phyloP scores from a whole-genome alignment of 2,797 vertebrate species.

The Cuculus canorus region DNA sequence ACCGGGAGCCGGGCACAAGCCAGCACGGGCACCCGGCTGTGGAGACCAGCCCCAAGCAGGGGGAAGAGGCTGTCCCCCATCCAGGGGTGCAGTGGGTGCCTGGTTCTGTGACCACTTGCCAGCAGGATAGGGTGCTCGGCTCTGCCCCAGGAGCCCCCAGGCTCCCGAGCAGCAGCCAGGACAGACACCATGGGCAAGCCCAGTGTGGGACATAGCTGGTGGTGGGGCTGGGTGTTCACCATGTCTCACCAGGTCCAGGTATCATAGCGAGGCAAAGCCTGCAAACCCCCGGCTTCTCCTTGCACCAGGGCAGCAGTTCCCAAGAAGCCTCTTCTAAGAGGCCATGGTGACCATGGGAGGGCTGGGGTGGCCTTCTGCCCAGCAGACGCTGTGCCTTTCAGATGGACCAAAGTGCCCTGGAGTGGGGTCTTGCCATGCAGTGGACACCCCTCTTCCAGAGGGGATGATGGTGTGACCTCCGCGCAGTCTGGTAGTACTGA shows the following conservation, averaged over 20 bases:
- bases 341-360: too few relatives aligned
- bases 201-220: rapidly evolving
- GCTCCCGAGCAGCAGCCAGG: neutral
- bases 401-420: neutral
- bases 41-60: too few relatives aligned
- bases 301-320: rapidly evolving
- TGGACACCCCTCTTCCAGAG: neutral
- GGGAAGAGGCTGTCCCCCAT: neutral
- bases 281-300: neutral
- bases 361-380: too few relatives aligned
- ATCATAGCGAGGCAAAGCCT: neutral
- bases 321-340: neutral
- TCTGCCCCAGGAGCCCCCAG: neutral
- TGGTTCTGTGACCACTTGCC: rapidly evolving
- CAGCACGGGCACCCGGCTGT: rapidly evolving
- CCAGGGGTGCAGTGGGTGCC: neutral
- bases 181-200: neutral
- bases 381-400: rapidly evolving
- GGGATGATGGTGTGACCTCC: rapidly evolving
- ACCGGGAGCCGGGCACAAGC: rapidly evolving
- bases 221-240: rapidly evolving
- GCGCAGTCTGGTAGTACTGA: too few relatives aligned
- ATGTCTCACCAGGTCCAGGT: rapidly evolving
- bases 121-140: neutral
- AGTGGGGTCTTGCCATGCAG: rapidly evolving